These are phyloP conservation scores for Eupithecia pulchellata DNA, from an alignment of 2,888 invertebrate genomes.

Conservation along the genomic window DNA sequence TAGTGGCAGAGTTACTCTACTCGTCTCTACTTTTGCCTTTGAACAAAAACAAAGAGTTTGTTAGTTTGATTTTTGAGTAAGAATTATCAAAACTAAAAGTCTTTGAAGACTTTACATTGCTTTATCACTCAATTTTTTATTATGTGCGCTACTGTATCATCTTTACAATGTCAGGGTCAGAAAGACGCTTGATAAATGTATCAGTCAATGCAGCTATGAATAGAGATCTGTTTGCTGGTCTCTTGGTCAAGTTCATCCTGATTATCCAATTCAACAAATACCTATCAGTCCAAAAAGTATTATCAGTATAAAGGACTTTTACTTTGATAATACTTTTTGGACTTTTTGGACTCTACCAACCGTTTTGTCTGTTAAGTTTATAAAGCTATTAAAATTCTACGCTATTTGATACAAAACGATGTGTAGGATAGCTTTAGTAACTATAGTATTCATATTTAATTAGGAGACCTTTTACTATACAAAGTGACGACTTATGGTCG, in stretches of 20 bases:
- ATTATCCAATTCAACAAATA: constrained; percentile 35
- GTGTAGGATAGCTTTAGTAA: no score
- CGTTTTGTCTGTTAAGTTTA: neutral
- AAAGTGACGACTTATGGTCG: neutral
- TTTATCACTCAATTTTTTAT: neutral
- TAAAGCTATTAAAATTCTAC: no score
- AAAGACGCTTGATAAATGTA: constrained; percentile 55
- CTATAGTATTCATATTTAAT: no score
- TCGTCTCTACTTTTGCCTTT: no score
- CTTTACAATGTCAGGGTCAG: constrained; percentile 62
- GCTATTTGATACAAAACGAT: no score
- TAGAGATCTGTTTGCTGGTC: constrained; percentile 60
- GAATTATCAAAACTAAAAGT: neutral
- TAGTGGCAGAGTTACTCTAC: neutral
- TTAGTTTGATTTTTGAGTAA: neutral
- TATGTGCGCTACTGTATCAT: constrained; percentile 22
- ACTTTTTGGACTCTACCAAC: neutral
- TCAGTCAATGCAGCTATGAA: constrained; percentile 74
- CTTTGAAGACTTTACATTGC: no score
- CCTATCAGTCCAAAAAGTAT: neutral
- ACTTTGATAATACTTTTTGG: no score
- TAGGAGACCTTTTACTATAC: neutral
- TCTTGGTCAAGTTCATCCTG: constrained; percentile 74
- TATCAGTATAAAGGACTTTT: no score
- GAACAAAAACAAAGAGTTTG: neutral